A percentile compares a stretch with the other conserved stretches of the same genome.
phyloP scores from a whole-genome alignment of 2,797 vertebrate genomes.

The Nasua narica region DNA sequence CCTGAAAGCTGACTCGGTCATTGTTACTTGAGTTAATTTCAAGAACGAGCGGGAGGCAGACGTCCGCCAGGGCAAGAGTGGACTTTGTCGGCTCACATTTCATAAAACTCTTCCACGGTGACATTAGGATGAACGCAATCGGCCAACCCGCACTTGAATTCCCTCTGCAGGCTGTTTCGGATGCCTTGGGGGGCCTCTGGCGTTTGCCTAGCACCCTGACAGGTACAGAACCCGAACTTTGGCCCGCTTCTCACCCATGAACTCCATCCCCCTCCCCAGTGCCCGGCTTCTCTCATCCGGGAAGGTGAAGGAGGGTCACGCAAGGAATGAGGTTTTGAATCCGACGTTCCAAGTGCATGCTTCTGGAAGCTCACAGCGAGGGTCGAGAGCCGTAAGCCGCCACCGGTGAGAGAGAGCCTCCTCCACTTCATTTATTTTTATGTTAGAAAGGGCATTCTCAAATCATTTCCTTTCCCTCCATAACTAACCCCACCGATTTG shows the following conservation, averaged over 20 bases:
- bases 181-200: conserved; percentile 72
- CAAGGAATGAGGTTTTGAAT: conserved; percentile 69
- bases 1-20: conserved; percentile 37
- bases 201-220: conserved; percentile 77
- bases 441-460: conserved; percentile 73
- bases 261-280: conserved; percentile 64
- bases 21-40: conserved; percentile 68
- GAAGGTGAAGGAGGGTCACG: conserved; percentile 71
- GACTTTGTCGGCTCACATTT: conserved; percentile 77
- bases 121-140: conserved; percentile 66
- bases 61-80: conserved; percentile 53
- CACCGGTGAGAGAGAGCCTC: not conserved
- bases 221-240: conserved; percentile 76
- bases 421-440: conserved; percentile 52
- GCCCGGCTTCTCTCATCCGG: conserved; percentile 76
- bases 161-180: conserved; percentile 71
- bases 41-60: conserved; percentile 72
- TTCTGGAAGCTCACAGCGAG: conserved; percentile 71
- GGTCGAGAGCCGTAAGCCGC: conserved; percentile 60
- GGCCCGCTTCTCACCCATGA: conserved; percentile 77
- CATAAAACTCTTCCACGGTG: conserved; percentile 72
- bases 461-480: not conserved
- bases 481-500: conserved; percentile 48
- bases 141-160: conserved; percentile 72
- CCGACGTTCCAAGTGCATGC: conserved; percentile 41